Percentiles rank a stretch among this genome's conserved stretches.
Conservation (phyloP, 1,140 invertebrate genomes). For the Paracyclopina nana region DNA sequence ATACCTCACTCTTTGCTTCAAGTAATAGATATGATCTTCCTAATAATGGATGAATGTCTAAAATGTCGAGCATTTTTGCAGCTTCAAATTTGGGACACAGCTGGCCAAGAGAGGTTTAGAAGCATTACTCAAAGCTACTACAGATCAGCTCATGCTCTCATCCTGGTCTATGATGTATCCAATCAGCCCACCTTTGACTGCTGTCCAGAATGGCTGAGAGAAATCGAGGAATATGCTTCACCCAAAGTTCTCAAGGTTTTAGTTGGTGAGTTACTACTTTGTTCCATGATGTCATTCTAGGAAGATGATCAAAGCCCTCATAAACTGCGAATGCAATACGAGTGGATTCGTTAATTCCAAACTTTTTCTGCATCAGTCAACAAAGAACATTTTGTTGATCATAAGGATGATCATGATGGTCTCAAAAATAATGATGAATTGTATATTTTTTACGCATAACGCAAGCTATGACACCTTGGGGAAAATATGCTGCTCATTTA, state of each 20-base stretch:
- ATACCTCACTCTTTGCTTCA: no score
- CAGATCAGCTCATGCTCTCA: conserved; percentile 85
- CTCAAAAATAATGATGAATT: no score
- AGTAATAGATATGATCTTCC: no score
- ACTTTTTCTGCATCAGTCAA: no score
- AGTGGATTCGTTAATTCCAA: no score
- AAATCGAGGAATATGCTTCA: conserved; percentile 91
- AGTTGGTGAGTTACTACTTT: conserved; percentile 49
- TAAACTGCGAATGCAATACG: not conserved
- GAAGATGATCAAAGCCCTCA: not conserved
- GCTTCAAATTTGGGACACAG: conserved; percentile 96
- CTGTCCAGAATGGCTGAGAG: conserved; percentile 76
- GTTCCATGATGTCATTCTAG: no score
- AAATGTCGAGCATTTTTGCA: conserved; percentile 29
- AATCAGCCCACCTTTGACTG: conserved; percentile 93
- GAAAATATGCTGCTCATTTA: no score
- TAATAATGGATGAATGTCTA: not conserved
- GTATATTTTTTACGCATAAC: no score
- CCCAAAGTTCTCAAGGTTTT: conserved; percentile 78
- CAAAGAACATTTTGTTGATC: no score
- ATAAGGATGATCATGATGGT: no score
- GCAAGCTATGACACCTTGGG: no score
- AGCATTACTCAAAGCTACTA: conserved; percentile 97
- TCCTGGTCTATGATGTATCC: conserved; percentile 92
- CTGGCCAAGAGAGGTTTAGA: conserved; percentile 82